Base-by-base conservation (phyloP, 2,797 vertebrate species). In the Echeneis naucrates region DNA sequence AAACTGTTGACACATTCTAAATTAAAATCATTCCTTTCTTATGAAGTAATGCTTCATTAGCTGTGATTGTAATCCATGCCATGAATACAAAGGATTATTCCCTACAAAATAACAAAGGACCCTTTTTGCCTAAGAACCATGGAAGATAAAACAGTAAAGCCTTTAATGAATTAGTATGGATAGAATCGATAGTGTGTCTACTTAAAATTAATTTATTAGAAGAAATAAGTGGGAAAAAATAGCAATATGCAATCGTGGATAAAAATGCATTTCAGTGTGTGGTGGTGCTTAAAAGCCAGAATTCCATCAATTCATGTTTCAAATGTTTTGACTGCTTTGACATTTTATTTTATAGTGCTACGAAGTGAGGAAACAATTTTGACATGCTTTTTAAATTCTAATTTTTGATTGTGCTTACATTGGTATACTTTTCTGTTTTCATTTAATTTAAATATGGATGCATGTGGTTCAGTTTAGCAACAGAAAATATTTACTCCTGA, bases 1-100 rank as follows among this genome's bases (percentile, higher is more conserved):
- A 88, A 89, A 83, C 75, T 80, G 84, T 89, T 87, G 87, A 88
- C 87, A 87, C 61, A 35, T 85, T 78, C 75, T 72, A 88, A 91
- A 92, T 91, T 80, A 87, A 88, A 92, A 82, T 77, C 54, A 63
- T 80, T 81, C 77, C 77, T 78, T 81, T 77, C 48, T 2, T 24
- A 50, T 55, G 72, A 78, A 83, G 82, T 72, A 83, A 88, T 84
- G 85, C 78, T 90, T 90, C 77, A 84, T 92, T 89, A 89, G 78
- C 72, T 78, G 32, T 52, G 82, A 86, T 82, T 90, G 84, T 79
- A 85, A 76, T 77, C 78, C 81, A 82, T 81, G 73, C 66, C 50
- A 66, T 75, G 75, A 87, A 88, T 83, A 87, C 81, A 85, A 88
- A 88, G 77, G 75, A 78, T 80, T 89, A 60, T 82, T 86, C 88